These are phyloP conservation scores for Bubo bubo DNA, from an alignment of 2,113 vertebrate genomes.

Conservation along the genomic window DNA sequence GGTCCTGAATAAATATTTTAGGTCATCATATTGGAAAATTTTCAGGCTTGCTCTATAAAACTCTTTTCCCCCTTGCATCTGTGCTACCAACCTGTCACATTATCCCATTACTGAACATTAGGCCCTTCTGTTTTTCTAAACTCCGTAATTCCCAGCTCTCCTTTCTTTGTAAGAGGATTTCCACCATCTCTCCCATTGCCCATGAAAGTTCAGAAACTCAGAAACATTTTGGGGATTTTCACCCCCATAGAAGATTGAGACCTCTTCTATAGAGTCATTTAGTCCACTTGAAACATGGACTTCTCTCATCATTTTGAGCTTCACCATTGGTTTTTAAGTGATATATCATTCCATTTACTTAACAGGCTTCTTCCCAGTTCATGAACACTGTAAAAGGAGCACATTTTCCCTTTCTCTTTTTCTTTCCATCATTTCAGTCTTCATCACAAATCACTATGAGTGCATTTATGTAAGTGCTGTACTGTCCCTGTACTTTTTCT, in stretches of 20 bases:
- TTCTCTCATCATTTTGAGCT: background rate
- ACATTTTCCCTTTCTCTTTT: background rate
- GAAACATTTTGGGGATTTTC: background rate
- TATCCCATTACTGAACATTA: background rate
- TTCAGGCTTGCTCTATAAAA: background rate
- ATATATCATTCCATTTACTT: background rate
- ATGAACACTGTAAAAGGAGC: background rate
- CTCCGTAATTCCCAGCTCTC: background rate
- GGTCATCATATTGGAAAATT: background rate
- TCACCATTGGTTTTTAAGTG: background rate
- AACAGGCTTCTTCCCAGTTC: background rate
- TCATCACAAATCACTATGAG: background rate
- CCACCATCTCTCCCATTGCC: background rate
- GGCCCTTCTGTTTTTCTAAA: background rate
- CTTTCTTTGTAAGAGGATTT: background rate
- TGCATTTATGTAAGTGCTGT: background rate
- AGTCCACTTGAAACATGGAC: background rate
- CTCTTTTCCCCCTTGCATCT: fast-evolving
- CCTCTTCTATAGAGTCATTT: background rate
- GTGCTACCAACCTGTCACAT: background rate
- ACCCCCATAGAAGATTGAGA: background rate
- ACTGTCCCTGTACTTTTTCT: background rate
- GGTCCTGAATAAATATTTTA: background rate
- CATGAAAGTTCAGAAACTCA: background rate
- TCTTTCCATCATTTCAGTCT: background rate